These are phyloP conservation scores for Otocyon megalotis DNA, from an alignment of 2,113 vertebrate genomes.

Conservation along the genomic window DNA sequence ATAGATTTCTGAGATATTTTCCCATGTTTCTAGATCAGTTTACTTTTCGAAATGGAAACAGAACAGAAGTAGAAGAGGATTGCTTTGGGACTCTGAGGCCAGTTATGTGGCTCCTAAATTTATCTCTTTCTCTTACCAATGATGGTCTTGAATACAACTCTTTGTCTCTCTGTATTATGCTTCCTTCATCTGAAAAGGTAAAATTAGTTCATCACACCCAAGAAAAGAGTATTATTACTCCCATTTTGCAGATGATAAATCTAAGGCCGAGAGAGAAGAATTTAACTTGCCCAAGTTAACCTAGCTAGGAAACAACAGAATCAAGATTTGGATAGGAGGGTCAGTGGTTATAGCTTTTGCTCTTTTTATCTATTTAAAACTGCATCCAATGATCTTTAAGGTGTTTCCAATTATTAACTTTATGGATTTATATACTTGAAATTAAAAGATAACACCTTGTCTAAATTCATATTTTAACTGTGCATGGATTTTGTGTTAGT, in stretches of 20 bases:
- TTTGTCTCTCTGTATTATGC: background rate
- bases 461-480: constrained; percentile 83
- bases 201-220: background rate
- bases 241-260: constrained; percentile 30
- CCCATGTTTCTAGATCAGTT: background rate
- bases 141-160: background rate
- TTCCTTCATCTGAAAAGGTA: background rate
- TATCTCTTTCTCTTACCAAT: background rate
- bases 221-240: background rate
- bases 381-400: constrained; percentile 33
- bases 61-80: background rate
- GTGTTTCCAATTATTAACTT: constrained; percentile 65
- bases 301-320: background rate
- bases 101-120: background rate
- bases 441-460: constrained; percentile 83
- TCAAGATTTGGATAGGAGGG: background rate
- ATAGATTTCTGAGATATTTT: background rate
- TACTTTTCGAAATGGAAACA: background rate
- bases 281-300: background rate
- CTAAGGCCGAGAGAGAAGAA: background rate
- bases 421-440: constrained; percentile 71
- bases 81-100: background rate
- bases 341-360: background rate
- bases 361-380: constrained; percentile 31
- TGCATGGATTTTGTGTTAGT: constrained; percentile 74